Conservation (phyloP, 2,113 vertebrate species). For the Myocastor coypus region DNA sequence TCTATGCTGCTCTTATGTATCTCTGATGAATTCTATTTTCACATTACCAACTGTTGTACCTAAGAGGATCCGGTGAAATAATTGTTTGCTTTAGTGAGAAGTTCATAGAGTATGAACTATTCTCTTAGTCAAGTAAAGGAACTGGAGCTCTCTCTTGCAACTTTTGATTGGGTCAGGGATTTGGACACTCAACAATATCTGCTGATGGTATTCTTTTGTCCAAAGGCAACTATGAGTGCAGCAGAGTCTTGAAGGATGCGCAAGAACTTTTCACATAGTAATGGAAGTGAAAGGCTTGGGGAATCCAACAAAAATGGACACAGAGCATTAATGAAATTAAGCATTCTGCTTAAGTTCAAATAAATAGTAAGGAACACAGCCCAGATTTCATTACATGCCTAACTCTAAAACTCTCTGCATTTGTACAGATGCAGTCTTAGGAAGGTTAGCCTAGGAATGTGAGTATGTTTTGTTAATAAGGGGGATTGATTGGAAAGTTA, state of each 20-base stretch:
- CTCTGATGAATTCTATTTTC: conserved; percentile 8
- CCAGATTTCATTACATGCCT: neutral
- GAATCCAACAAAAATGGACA: neutral
- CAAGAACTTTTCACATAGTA: neutral
- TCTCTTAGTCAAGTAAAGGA: neutral
- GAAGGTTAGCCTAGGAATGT: conserved; percentile 2
- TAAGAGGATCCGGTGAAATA: neutral
- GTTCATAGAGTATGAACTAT: neutral
- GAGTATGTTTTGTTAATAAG: neutral
- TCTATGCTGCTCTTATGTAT: neutral
- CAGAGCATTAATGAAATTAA: neutral
- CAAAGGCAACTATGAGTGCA: neutral
- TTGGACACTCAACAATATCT: neutral
- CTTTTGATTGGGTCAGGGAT: neutral
- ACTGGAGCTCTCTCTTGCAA: neutral
- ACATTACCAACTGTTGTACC: conserved; percentile 31
- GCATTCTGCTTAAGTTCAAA: neutral
- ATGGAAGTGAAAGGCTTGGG: neutral
- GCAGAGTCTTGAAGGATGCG: neutral
- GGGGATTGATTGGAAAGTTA: neutral
- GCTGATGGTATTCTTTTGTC: neutral
- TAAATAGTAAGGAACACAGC: neutral
- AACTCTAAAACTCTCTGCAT: neutral
- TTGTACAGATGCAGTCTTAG: neutral
- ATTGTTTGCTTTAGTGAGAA: neutral